Percentiles rank a stretch among this genome's conserved stretches.
Evolutionary conservation across 2,113 vertebrate genomes (phyloP).

Genomic region (Dasyornis broadbenti): DNA sequence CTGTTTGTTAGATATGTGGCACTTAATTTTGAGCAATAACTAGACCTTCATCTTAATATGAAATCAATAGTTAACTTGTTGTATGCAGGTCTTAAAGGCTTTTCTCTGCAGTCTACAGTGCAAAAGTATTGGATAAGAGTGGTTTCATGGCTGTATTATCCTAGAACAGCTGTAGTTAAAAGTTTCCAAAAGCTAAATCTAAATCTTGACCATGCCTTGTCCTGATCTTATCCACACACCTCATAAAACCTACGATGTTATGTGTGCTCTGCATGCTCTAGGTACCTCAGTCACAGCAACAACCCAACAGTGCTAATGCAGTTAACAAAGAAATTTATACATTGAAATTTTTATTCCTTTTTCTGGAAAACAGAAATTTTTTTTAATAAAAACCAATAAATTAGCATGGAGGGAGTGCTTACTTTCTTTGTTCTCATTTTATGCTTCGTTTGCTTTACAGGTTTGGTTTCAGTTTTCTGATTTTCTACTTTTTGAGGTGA

Average conservation of each 20-base stretch:
- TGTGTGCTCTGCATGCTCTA: background rate
- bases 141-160: background rate
- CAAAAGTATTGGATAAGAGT: background rate
- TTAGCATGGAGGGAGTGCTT: background rate
- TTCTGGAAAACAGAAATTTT: background rate
- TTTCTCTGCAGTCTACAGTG: background rate
- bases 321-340: rapidly evolving
- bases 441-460: background rate
- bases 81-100: background rate
- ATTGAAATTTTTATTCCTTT: background rate
- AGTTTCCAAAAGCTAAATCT: background rate
- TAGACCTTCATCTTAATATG: background rate
- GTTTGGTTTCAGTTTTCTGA: background rate
- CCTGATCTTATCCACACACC: background rate
- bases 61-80: background rate
- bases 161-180: background rate
- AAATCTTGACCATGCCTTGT: background rate
- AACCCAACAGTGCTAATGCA: rapidly evolving
- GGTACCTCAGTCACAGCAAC: background rate
- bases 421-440: background rate
- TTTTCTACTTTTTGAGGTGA: background rate
- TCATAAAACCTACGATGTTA: rapidly evolving
- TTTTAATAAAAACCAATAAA: background rate
- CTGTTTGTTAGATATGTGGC: background rate
- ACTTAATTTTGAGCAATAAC: background rate